Evolutionary conservation across 2,797 vertebrate species (phyloP), one percentile per base, ranked within the genome.

Genomic region (Delichon dasypus): DNA sequence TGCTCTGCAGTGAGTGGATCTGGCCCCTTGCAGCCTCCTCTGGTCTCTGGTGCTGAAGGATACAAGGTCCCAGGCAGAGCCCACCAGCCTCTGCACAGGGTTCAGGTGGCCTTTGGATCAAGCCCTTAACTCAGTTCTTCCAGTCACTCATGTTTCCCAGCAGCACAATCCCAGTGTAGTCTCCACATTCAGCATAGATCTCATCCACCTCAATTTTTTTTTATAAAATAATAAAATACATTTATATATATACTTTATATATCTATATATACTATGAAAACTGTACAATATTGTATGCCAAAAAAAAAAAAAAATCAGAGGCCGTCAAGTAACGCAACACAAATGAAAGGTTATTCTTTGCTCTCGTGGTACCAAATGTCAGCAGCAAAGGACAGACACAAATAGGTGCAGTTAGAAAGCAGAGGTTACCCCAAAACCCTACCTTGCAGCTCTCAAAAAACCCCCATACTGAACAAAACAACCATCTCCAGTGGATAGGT

Each of bases 201-300:
- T 94, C 58, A 66, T 66, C 68, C 79, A 68, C 44, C 68, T 92
- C 85, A 2, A 3, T 38, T 48, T 79, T 76, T 76, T 86, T 91
- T 80, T 11, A 95, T 91, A 96, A 96, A 96, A 95, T 81, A 92
- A 94, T 95, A 93, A 94, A 95, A 95, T 95, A 95, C 88, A 74
- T 94, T 77, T 95, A 11, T 95, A 95, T 77, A 82, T 92, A 71
- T 93, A 38, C 58, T 72, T 90, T 90, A 94, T 90, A 82, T 93
- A 82, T 94, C 78, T 64, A 88, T 93, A 82, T 94, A 81, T 64
- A 88, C 78, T 91, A 80, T 26, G 51, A 88, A 96, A 96, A 94
- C 92, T 94, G 91, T 96, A 93, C 95, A 96, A 38, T 85, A 72
- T 30, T 57, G 21, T 93, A 89, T 86, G 85, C 19, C 21, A 70